A percentile compares a stretch with the other conserved stretches of the same genome.
Evolutionary conservation across 2,888 invertebrate species (phyloP).

Genomic region (Cepaea hortensis): DNA sequence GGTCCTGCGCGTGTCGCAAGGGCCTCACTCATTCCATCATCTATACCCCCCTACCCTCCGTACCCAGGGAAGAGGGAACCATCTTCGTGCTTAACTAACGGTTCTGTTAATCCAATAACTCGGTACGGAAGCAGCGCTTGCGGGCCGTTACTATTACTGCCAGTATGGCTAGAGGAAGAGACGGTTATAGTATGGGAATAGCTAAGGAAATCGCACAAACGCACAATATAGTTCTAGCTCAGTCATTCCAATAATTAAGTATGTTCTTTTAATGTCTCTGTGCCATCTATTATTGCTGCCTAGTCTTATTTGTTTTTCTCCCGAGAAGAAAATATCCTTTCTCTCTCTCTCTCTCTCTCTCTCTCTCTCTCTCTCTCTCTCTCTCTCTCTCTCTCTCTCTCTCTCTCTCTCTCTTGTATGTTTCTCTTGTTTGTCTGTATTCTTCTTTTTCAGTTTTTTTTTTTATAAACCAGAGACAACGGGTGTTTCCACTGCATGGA

Average conservation of each 20-base stretch:
- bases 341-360: not conserved
- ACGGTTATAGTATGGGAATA: not conserved
- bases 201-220: not conserved
- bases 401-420: too few relatives aligned
- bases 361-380: not conserved
- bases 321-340: not conserved
- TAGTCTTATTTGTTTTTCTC: not conserved
- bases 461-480: too few relatives aligned
- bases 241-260: too few relatives aligned
- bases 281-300: not conserved
- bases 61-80: not conserved
- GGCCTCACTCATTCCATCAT: not conserved
- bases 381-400: not conserved
- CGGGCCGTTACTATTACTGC: not conserved
- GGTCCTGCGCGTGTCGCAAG: constrained; percentile 21
- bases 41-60: not conserved
- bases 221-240: not conserved
- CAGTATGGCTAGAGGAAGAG: not conserved
- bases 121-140: not conserved
- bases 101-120: constrained; percentile 24
- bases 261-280: too few relatives aligned
- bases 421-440: too few relatives aligned
- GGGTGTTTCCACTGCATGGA: too few relatives aligned
- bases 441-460: too few relatives aligned
- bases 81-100: not conserved